phyloP scores from a whole-genome alignment of 2,888 invertebrate genomes.

The Melanostoma mellinum region DNA sequence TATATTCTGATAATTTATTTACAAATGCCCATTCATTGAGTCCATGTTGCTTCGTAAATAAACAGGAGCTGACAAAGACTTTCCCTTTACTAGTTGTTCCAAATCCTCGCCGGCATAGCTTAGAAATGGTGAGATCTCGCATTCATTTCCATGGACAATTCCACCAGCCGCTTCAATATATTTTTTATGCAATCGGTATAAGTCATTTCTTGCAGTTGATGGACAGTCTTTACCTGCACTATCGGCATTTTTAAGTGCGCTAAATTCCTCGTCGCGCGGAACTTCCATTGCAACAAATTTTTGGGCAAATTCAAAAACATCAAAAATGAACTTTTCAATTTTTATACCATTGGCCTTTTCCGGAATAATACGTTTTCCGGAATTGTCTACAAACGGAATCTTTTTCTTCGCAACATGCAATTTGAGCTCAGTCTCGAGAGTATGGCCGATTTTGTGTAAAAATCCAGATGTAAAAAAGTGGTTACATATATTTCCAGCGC shows the following conservation, averaged over 20 bases:
- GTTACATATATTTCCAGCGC: constrained; percentile 98
- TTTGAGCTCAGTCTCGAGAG: constrained; percentile 89
- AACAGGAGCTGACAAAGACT: constrained; percentile 87
- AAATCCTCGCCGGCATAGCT: constrained; percentile 96
- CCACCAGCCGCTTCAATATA: constrained; percentile 93
- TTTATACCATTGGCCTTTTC: constrained; percentile 96
- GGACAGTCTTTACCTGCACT: constrained; percentile 94
- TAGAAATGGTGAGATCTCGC: constrained; percentile 95
- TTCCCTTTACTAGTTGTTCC: constrained; percentile 85
- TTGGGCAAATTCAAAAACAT: constrained; percentile 96
- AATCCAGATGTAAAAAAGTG: constrained; percentile 97
- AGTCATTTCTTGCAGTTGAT: constrained; percentile 90
- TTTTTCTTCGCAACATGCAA: constrained; percentile 99
- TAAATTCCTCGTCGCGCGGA: constrained; percentile 95
- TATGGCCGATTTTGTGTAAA: constrained; percentile 87
- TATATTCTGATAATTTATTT: constrained; percentile 38
- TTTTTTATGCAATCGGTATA: constrained; percentile 89
- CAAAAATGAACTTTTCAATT: constrained; percentile 99
- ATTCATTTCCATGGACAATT: constrained; percentile 85
- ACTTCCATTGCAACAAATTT: constrained; percentile 97
- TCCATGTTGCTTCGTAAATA: constrained; percentile 83
- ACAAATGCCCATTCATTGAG: constrained; percentile 79
- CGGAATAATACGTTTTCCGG: constrained; percentile 89
- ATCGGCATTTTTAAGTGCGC: constrained; percentile 97
- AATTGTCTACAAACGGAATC: constrained; percentile 91